A percentile compares a stretch with the other conserved stretches of the same genome.
phyloP scores from a whole-genome alignment of 92 coral and sea anemone species.

The Epizoanthus scotinus region DNA sequence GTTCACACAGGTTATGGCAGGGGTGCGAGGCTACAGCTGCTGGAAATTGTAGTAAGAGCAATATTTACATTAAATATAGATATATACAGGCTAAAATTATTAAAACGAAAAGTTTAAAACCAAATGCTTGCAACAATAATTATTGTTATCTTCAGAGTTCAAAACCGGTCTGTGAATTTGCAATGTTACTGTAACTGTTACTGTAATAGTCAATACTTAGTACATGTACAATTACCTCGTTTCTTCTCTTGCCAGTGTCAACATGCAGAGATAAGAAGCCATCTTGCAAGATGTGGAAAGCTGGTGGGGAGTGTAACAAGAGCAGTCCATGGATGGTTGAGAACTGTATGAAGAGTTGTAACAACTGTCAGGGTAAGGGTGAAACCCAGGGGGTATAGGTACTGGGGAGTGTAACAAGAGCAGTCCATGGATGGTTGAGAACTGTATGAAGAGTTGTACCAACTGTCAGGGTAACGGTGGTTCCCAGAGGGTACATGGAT shows the following conservation, averaged over 20 bases:
- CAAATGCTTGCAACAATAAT: too few species aligned
- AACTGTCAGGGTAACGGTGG: conserved; percentile 75
- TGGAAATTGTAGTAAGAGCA: too few species aligned
- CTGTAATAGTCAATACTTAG: too few species aligned
- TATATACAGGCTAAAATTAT: too few species aligned
- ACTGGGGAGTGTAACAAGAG: conserved; percentile 81
- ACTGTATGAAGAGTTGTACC: conserved; percentile 82
- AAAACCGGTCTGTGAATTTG: too few species aligned
- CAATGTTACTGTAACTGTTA: too few species aligned
- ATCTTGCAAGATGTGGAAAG: conserved; percentile 67
- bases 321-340: neutral
- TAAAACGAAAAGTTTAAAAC: too few species aligned
- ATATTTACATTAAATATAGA: too few species aligned
- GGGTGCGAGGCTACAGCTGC: neutral
- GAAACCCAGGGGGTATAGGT: neutral
- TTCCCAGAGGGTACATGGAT: conserved; percentile 52
- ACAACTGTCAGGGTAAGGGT: conserved; percentile 27
- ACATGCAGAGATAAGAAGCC: conserved; percentile 72
- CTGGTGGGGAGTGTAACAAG: neutral
- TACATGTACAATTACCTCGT: too few species aligned
- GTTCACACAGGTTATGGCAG: too few species aligned
- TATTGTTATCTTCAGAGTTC: too few species aligned
- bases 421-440: conserved; percentile 72
- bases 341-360: conserved; percentile 74
- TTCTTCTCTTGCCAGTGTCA: conserved; percentile 50